Conservation (phyloP, 2,888 invertebrate species). For the Cephus runcator region DNA sequence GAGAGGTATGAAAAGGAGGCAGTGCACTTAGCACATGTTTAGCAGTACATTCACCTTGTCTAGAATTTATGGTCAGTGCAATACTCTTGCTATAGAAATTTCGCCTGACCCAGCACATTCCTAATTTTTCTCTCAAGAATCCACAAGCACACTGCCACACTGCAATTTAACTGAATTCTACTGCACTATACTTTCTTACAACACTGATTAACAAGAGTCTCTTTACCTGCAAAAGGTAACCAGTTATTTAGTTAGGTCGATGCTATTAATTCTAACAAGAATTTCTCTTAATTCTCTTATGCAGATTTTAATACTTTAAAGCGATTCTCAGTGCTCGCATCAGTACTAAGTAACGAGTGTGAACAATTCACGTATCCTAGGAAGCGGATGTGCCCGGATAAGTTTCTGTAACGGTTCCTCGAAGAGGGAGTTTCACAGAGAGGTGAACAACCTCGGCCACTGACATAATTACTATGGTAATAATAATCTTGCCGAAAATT, state of each 20-base stretch:
- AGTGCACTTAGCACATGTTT: not conserved
- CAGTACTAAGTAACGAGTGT: not conserved
- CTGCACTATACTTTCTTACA: not conserved
- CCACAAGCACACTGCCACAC: not conserved
- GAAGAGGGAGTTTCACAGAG: not conserved
- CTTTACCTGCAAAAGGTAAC: not conserved
- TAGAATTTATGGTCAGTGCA: not conserved
- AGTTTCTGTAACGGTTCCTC: not conserved
- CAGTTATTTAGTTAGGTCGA: not conserved
- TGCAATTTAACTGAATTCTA: not conserved
- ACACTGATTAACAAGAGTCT: not conserved
- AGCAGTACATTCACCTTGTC: not conserved
- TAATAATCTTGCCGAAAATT: conserved; percentile 7
- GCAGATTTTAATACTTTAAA: not conserved
- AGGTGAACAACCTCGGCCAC: not conserved
- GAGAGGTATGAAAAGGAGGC: not conserved
- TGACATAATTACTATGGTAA: not conserved
- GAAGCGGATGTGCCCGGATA: not conserved
- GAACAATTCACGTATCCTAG: not conserved
- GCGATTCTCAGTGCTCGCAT: not conserved
- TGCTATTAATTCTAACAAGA: not conserved
- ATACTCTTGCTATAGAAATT: not conserved
- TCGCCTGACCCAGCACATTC: not conserved
- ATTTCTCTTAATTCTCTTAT: not conserved
- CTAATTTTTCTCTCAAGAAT: not conserved